These are phyloP conservation scores for Lathamus discolor DNA, from an alignment of 2,113 vertebrate species.

Conservation along the genomic window DNA sequence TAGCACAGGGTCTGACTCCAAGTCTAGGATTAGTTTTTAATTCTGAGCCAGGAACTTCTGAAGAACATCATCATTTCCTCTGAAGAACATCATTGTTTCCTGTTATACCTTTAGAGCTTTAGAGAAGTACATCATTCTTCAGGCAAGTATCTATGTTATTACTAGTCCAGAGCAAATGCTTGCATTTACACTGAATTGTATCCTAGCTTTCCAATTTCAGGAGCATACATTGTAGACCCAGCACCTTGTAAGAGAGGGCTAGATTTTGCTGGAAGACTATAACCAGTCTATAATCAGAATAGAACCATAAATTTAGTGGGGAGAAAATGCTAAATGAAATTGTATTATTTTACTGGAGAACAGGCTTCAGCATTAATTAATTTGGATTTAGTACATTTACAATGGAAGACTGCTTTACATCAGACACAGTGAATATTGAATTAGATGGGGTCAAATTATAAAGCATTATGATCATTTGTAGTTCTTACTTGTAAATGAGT, in stretches of 20 bases:
- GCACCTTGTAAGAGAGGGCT: background rate
- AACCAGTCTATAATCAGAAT: background rate
- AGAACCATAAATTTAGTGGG: background rate
- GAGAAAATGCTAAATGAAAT: background rate
- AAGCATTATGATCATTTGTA: background rate
- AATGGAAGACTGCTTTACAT: background rate
- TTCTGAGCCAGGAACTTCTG: background rate
- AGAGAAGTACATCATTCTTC: background rate
- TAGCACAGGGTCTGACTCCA: background rate
- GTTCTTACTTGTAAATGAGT: background rate
- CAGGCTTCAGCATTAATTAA: constrained; percentile 4
- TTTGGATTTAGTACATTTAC: background rate
- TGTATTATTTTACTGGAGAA: background rate
- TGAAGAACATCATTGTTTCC: background rate
- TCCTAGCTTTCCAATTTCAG: background rate
- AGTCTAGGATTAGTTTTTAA: background rate
- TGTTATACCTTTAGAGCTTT: constrained; percentile 7
- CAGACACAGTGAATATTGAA: background rate
- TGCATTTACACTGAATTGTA: background rate
- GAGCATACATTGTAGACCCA: background rate
- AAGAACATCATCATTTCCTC: background rate
- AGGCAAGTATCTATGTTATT: background rate
- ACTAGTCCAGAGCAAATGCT: background rate
- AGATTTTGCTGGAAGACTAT: background rate
- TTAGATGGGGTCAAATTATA: constrained; percentile 15